Conservation (phyloP, 2,888 invertebrate species). For the Tiphia femorata region DNA sequence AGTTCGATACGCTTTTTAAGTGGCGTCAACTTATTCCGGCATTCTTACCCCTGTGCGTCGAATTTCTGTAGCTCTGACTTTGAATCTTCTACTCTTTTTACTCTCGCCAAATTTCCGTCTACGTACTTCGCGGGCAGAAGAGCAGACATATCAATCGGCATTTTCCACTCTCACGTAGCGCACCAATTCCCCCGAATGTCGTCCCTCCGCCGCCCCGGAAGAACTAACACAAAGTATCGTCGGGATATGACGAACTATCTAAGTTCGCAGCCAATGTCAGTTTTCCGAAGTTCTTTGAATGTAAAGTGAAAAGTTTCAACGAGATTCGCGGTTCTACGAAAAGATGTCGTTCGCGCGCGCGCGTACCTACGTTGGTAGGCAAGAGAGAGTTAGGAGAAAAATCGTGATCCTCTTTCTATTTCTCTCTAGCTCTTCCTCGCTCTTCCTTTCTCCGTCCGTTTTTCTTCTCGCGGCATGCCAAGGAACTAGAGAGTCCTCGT, state of each 20-base stretch:
- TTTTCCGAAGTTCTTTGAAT: not conserved
- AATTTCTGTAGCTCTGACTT: too few relatives aligned
- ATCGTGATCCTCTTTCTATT: not conserved
- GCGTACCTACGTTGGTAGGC: too few relatives aligned
- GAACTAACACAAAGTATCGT: not conserved
- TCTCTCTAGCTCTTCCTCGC: not conserved
- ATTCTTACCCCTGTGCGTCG: too few relatives aligned
- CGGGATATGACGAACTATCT: not conserved
- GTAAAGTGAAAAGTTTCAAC: slow-evolving; percentile 42
- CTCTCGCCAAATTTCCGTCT: too few relatives aligned
- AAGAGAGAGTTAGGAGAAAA: not conserved
- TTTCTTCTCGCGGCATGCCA: slow-evolving; percentile 12
- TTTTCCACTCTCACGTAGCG: too few relatives aligned
- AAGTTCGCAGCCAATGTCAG: not conserved
- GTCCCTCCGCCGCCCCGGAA: not conserved
- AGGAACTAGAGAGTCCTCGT: slow-evolving; percentile 15
- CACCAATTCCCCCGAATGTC: too few relatives aligned
- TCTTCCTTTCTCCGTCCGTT: not conserved
- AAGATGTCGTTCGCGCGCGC: slow-evolving; percentile 16
- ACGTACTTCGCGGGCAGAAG: too few relatives aligned
- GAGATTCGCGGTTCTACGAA: slow-evolving; percentile 37
- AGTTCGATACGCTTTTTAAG: too few relatives aligned
- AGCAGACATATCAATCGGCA: too few relatives aligned
- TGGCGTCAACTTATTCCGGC: too few relatives aligned
- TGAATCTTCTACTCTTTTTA: too few relatives aligned